Percentiles rank a stretch among this genome's conserved stretches.
Conservation (phyloP, 2,888 invertebrate species). For the Blomia tropicalis region DNA sequence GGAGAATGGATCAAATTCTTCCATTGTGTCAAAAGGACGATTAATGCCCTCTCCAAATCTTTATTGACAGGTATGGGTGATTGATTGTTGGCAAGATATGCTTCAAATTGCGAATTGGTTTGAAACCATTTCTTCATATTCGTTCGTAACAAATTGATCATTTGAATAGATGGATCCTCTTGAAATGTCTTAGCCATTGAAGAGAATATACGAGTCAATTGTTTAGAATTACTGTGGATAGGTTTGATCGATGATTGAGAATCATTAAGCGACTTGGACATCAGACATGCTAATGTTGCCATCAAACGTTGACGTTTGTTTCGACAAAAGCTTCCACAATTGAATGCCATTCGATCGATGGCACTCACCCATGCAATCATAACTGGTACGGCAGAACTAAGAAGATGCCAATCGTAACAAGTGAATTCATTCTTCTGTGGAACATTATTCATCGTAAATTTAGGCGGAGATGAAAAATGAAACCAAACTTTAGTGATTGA, state of each 20-base stretch:
- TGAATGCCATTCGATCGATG: conserved; percentile 52
- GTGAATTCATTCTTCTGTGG: conserved; percentile 76
- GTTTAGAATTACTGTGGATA: conserved; percentile 47
- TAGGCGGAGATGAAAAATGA: conserved; percentile 89
- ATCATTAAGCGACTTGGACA: conserved; percentile 77
- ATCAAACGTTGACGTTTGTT: conserved; percentile 39
- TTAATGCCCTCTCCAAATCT: conserved; percentile 41
- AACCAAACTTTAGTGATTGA: conserved; percentile 85
- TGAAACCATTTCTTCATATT: conserved; percentile 52
- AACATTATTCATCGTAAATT: conserved; percentile 80
- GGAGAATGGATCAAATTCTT: conserved; percentile 89
- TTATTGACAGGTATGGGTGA: conserved; percentile 57
- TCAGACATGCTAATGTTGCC: conserved; percentile 76
- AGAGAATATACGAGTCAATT: conserved; percentile 56
- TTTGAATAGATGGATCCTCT: conserved; percentile 85
- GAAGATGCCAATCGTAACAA: conserved; percentile 82
- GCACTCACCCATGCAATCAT: conserved; percentile 98
- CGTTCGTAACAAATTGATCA: conserved; percentile 71
- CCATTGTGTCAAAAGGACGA: conserved; percentile 89
- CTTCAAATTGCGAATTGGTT: conserved; percentile 59
- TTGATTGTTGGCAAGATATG: conserved; percentile 51
- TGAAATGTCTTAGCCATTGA: conserved; percentile 73
- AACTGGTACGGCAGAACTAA: conserved; percentile 87
- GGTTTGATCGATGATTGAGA: not conserved
- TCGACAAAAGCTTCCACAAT: conserved; percentile 60